A percentile compares a stretch with the other conserved stretches of the same genome.
Evolutionary conservation across 2,888 invertebrate genomes (phyloP).

Genomic region (Lordiphosa andalusiaca): DNA sequence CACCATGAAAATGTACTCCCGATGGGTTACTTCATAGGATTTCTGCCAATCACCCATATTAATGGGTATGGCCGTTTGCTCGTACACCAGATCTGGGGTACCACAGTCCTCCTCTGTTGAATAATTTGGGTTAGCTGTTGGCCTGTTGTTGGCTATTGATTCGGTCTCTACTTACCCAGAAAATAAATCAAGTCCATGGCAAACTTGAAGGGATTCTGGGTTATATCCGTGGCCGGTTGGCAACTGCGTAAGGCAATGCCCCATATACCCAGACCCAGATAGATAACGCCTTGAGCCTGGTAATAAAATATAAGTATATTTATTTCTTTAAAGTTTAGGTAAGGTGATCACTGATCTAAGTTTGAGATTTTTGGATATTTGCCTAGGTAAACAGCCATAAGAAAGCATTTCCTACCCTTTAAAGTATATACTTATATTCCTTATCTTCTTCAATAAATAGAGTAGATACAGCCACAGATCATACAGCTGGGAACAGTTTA

Average conservation of each 20-base stretch:
- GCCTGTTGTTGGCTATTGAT: background rate
- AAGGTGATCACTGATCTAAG: too few species aligned
- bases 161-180: constrained; percentile 41
- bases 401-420: too few species aligned
- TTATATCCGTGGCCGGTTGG: constrained; percentile 47
- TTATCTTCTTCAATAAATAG: too few species aligned
- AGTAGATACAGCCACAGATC: too few species aligned
- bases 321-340: too few species aligned
- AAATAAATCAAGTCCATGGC: constrained; percentile 76
- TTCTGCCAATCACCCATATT: constrained; percentile 55
- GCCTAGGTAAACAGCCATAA: too few species aligned
- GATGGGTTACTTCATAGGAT: constrained; percentile 59
- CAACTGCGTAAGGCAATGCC: constrained; percentile 70
- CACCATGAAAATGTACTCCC: constrained; percentile 72
- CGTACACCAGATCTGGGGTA: constrained; percentile 26
- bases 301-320: background rate
- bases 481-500: too few species aligned
- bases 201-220: constrained; percentile 64
- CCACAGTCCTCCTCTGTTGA: constrained; percentile 63
- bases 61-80: constrained; percentile 15
- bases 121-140: too few species aligned
- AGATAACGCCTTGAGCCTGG: constrained; percentile 73
- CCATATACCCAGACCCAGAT: constrained; percentile 73
- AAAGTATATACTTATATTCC: too few species aligned
- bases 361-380: too few species aligned